Evolutionary conservation across 2,113 vertebrate species (phyloP).

Genomic region (Lophius piscatorius): DNA sequence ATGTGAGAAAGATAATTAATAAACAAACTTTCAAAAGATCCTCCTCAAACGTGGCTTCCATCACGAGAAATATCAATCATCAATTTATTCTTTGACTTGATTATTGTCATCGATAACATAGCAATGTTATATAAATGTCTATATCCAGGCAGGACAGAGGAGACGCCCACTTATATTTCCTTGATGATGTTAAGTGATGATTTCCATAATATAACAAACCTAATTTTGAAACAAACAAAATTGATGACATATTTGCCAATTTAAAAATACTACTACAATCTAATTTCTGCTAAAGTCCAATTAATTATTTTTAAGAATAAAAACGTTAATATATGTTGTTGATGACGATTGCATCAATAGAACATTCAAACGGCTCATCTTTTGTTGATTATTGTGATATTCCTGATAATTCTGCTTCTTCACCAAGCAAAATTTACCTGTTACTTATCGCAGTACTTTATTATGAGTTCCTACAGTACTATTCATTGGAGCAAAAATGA

Average conservation of each 20-base stretch:
- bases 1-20: background rate
- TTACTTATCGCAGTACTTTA: too few relatives aligned
- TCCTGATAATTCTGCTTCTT: background rate
- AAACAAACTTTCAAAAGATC: conserved; percentile 17
- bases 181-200: background rate
- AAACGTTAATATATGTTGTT: background rate
- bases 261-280: background rate
- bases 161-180: conserved; percentile 34
- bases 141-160: too few relatives aligned
- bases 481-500: too few relatives aligned
- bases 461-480: too few relatives aligned
- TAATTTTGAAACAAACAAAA: conserved; percentile 27
- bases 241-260: too few relatives aligned
- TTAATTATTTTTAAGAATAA: background rate
- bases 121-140: too few relatives aligned
- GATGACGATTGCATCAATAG: background rate
- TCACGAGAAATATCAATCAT: background rate
- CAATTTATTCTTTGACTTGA: background rate
- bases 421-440: too few relatives aligned
- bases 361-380: background rate
- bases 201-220: conserved; percentile 6
- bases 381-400: background rate
- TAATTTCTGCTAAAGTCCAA: too few relatives aligned
- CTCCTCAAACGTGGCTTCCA: background rate
- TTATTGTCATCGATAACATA: background rate